Percentiles rank a stretch among this genome's conserved stretches.
These are phyloP conservation scores for Drosophila paramelanica DNA, from an alignment of 2,888 invertebrate genomes.

Conservation along the genomic window DNA sequence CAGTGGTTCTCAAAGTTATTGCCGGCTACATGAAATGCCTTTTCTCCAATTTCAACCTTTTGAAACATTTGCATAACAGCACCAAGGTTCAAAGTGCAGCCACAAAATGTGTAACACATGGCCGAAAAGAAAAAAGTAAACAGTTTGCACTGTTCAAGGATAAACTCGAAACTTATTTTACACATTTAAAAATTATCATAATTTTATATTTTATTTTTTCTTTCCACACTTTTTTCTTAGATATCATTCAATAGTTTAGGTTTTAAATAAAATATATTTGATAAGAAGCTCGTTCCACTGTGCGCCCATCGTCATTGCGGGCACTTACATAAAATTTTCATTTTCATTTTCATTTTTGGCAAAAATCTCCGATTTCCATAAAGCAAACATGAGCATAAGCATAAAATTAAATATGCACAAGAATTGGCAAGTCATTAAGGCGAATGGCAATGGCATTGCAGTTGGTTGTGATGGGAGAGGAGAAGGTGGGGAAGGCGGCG, in stretches of 20 bases:
- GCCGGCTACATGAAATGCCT: slow-evolving; percentile 38
- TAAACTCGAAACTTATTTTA: neutral
- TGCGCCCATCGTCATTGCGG: slow-evolving; percentile 21
- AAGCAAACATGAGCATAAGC: slow-evolving; percentile 76
- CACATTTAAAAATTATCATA: neutral
- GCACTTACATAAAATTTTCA: slow-evolving; percentile 51
- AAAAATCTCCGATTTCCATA: slow-evolving; percentile 77
- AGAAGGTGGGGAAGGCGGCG: neutral
- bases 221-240: too few species aligned
- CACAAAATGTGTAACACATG: slow-evolving; percentile 37
- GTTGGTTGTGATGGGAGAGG: neutral
- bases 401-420: slow-evolving; percentile 77
- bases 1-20: slow-evolving; percentile 21
- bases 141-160: slow-evolving; percentile 20
- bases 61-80: slow-evolving; percentile 66
- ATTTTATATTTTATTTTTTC: too few species aligned
- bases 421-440: slow-evolving; percentile 69
- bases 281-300: slow-evolving; percentile 23
- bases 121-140: slow-evolving; percentile 14
- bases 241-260: too few species aligned
- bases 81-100: slow-evolving; percentile 64
- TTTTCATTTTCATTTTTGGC: slow-evolving; percentile 63
- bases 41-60: slow-evolving; percentile 53
- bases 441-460: slow-evolving; percentile 54
- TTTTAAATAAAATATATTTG: neutral